Percentiles rank a stretch among this genome's conserved stretches.
These are phyloP conservation scores for Apotomis turbidana DNA, from an alignment of 2,888 invertebrate species.

Conservation along the genomic window DNA sequence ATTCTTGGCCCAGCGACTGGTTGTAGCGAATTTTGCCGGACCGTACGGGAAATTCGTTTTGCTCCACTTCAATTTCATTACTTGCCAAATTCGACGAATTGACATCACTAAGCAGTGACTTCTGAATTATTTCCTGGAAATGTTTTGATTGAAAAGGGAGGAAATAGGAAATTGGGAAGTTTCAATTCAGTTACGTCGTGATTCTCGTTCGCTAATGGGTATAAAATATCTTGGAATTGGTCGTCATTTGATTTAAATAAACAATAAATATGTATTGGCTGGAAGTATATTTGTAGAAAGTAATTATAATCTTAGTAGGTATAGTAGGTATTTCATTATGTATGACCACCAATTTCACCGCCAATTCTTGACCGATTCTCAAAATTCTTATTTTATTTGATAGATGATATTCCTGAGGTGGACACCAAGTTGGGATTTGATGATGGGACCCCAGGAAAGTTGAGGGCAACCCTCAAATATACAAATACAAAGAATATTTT, in stretches of 20 bases:
- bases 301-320: too few species aligned
- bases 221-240: not conserved
- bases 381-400: too few species aligned
- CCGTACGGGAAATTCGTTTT: constrained; percentile 47
- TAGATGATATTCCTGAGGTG: too few species aligned
- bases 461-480: too few species aligned
- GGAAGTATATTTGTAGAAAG: not conserved
- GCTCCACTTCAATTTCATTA: constrained; percentile 48
- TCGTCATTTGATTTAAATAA: not conserved
- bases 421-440: too few species aligned
- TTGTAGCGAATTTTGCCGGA: constrained; percentile 27
- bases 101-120: constrained; percentile 28
- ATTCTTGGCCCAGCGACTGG: constrained; percentile 45
- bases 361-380: too few species aligned
- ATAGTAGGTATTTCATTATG: too few species aligned
- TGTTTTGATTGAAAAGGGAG: constrained; percentile 4
- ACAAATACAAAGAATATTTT: too few species aligned
- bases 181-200: not conserved
- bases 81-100: constrained; percentile 43
- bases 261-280: not conserved
- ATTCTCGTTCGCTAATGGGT: not conserved
- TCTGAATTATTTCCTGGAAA: constrained; percentile 8
- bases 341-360: too few species aligned
- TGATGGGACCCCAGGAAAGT: too few species aligned
- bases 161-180: constrained; percentile 14